These are phyloP conservation scores for Plemyria rubiginata DNA, from an alignment of 2,888 invertebrate species.

Conservation along the genomic window DNA sequence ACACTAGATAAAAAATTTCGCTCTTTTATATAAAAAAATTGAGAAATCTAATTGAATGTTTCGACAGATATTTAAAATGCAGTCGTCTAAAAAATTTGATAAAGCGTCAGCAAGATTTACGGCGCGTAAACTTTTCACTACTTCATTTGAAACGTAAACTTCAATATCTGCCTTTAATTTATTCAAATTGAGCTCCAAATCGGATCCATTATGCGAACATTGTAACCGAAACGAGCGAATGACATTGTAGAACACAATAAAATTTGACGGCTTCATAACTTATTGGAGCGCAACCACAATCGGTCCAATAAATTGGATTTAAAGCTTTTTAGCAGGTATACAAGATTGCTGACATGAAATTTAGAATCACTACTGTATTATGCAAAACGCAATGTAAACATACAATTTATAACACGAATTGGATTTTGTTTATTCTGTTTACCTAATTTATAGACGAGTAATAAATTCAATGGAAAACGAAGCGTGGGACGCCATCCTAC, in stretches of 20 bases:
- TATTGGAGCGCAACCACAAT: constrained; percentile 42
- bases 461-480: too few species aligned
- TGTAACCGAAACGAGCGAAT: constrained; percentile 22
- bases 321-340: constrained; percentile 24
- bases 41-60: too few species aligned
- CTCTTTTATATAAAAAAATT: too few species aligned
- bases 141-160: constrained; percentile 21
- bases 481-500: too few species aligned
- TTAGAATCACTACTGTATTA: constrained; percentile 18
- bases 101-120: background rate
- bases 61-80: too few species aligned
- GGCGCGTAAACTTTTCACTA: constrained; percentile 5
- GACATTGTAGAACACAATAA: constrained; percentile 46
- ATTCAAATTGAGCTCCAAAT: constrained; percentile 25
- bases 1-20: too few species aligned
- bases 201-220: constrained; percentile 21
- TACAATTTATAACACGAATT: background rate
- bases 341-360: constrained; percentile 24
- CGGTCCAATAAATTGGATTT: constrained; percentile 43
- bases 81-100: background rate
- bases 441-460: too few species aligned
- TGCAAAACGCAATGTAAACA: background rate
- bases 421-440: background rate
- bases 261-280: constrained; percentile 46
- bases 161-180: constrained; percentile 20